Percentiles rank a stretch among this genome's conserved stretches.
phyloP scores from a whole-genome alignment of 1,140 invertebrate genomes.

The Panulirus ornatus region DNA sequence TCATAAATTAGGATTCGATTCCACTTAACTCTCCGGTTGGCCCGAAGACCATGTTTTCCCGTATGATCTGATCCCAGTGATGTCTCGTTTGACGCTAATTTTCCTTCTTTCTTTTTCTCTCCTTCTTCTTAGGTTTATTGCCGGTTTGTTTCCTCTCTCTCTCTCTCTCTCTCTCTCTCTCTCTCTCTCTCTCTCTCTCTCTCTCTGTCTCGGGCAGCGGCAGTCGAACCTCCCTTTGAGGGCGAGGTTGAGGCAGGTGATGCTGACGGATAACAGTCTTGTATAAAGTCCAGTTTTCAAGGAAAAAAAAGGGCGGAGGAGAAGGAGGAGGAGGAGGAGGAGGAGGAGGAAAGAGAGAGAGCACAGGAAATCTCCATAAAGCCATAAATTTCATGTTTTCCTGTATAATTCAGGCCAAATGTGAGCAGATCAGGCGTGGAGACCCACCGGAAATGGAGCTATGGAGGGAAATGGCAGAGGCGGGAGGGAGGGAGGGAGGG shows the following conservation, averaged over 20 bases:
- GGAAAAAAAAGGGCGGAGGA: not conserved
- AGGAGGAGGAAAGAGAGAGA: not conserved
- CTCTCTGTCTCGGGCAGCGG: conserved; percentile 7
- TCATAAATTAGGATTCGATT: conserved; percentile 63
- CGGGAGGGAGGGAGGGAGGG: conserved; percentile 22
- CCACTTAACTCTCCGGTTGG: conserved; percentile 27
- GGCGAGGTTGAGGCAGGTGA: not conserved
- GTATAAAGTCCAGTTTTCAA: too few relatives aligned
- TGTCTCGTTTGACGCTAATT: not conserved
- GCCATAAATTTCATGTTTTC: conserved; percentile 70
- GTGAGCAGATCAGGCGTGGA: conserved; percentile 68
- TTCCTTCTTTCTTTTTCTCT: not conserved
- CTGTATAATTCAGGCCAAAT: conserved; percentile 72
- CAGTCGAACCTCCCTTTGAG: not conserved
- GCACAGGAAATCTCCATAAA: conserved; percentile 66
- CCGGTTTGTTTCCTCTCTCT: not conserved
- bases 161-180: not conserved
- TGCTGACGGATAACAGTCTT: too few relatives aligned
- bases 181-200: not conserved
- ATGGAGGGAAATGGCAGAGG: conserved; percentile 38
- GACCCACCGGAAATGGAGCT: conserved; percentile 38
- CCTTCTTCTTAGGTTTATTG: not conserved
- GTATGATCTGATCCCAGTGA: conserved; percentile 11
- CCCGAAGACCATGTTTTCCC: conserved; percentile 11
- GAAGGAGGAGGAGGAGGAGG: not conserved